Conservation (phyloP, 2,797 vertebrate species). For the Manis javanica region DNA sequence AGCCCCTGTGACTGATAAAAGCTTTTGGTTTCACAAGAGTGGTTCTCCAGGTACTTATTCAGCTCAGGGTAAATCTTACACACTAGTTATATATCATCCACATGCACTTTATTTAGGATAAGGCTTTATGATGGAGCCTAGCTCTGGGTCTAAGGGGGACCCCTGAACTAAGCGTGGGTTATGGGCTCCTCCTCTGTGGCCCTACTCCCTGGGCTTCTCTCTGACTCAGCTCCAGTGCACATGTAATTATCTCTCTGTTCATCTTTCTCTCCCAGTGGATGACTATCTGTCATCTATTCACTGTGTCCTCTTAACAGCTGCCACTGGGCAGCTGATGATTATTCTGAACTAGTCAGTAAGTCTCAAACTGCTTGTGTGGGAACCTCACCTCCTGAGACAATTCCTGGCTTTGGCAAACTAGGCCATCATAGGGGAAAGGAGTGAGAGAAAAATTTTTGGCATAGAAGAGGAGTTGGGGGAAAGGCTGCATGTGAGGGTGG, state of each 20-base stretch:
- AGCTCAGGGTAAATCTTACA: neutral
- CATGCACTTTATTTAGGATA: neutral
- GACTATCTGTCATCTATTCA: neutral
- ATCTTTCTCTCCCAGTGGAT: neutral
- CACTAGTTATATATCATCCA: neutral
- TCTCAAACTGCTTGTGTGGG: constrained; percentile 30
- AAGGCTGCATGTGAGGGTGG: neutral
- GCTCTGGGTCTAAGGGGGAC: neutral
- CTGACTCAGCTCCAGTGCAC: neutral
- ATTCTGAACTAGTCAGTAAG: constrained; percentile 62
- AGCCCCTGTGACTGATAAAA: constrained; percentile 31
- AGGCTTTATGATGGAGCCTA: neutral
- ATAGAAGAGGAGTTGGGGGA: neutral
- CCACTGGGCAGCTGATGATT: constrained; percentile 42
- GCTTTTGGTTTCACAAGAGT: constrained; percentile 32
- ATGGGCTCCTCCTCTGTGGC: neutral
- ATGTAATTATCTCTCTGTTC: neutral
- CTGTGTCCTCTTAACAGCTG: constrained; percentile 54
- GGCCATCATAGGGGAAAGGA: neutral
- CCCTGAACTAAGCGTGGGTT: neutral
- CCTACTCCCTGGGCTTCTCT: neutral
- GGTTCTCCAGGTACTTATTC: constrained; percentile 53
- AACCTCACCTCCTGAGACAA: neutral
- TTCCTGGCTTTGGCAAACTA: neutral
- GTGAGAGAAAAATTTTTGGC: neutral